phyloP scores from a whole-genome alignment of 2,113 vertebrate genomes.

The Hiodon tergisus region DNA sequence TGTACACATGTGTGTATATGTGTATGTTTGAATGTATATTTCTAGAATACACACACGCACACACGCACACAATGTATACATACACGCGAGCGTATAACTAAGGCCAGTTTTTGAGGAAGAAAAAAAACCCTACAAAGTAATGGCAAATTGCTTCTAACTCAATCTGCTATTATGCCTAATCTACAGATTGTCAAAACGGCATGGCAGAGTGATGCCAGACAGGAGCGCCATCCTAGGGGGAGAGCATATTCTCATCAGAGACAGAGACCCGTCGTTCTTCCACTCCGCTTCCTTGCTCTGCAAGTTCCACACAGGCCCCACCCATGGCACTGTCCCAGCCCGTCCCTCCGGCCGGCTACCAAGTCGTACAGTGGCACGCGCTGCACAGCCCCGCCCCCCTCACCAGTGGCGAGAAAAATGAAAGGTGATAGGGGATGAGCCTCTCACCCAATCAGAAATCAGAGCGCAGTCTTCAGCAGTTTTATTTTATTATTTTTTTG shows the following conservation, averaged over 20 bases:
- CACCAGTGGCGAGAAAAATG: neutral
- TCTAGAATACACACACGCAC: slow-evolving; percentile 20
- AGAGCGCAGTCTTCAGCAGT: neutral
- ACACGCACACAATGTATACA: slow-evolving; percentile 20
- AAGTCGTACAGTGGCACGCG: too few relatives aligned
- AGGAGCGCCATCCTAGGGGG: neutral
- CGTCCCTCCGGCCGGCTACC: too few relatives aligned
- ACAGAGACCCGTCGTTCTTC: neutral
- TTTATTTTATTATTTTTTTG: neutral
- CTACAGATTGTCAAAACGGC: slow-evolving; percentile 6
- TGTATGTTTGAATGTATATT: slow-evolving; percentile 22
- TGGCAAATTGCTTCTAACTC: slow-evolving; percentile 34
- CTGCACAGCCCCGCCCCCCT: neutral
- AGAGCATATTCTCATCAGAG: neutral
- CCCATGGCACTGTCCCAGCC: neutral
- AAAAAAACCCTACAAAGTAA: slow-evolving; percentile 40
- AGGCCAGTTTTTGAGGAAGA: slow-evolving; percentile 59
- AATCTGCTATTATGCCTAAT: slow-evolving; percentile 30
- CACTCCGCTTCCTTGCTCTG: neutral
- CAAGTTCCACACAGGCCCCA: neutral
- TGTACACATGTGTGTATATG: slow-evolving; percentile 18
- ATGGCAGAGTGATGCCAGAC: neutral
- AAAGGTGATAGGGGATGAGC: neutral
- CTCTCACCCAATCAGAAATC: neutral
- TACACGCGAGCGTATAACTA: slow-evolving; percentile 45